Evolutionary conservation across 1,140 invertebrate species (phyloP).

Genomic region (Drosophila equinoxialis): DNA sequence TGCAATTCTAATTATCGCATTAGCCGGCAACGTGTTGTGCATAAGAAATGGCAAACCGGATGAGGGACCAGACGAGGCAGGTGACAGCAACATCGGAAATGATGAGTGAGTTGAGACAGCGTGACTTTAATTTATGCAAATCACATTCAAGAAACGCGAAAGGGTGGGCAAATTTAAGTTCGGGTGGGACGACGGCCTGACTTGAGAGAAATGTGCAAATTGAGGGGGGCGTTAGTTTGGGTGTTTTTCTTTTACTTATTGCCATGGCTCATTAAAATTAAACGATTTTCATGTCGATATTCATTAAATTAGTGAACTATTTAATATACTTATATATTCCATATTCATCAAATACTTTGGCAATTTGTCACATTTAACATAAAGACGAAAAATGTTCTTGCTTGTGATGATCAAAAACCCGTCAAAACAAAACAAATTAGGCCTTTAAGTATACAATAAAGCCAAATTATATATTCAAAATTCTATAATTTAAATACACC

Average conservation of each 20-base stretch:
- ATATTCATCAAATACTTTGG: too few species aligned
- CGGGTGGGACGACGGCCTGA: too few species aligned
- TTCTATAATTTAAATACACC: too few species aligned
- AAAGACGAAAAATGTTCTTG: too few species aligned
- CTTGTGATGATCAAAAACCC: too few species aligned
- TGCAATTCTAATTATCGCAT: conserved; percentile 82
- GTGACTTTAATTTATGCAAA: conserved; percentile 68
- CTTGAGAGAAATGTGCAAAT: not conserved
- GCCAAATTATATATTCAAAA: too few species aligned
- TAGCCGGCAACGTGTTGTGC: conserved; percentile 76
- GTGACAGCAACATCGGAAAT: conserved; percentile 32
- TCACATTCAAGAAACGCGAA: conserved; percentile 28
- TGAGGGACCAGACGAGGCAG: not conserved
- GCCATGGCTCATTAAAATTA: not conserved
- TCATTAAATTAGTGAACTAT: too few species aligned
- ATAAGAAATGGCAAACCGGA: conserved; percentile 65
- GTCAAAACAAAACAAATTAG: too few species aligned
- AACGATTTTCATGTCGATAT: not conserved
- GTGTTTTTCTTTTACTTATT: not conserved
- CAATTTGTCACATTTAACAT: too few species aligned
- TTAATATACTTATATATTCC: too few species aligned
- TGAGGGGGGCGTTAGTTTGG: not conserved
- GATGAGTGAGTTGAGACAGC: conserved; percentile 61
- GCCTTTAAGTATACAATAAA: too few species aligned
- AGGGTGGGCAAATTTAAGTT: not conserved